A percentile compares a stretch with the other conserved stretches of the same genome.
phyloP scores from a whole-genome alignment of 1,140 invertebrate species.

The Drosophila ercepeae region DNA sequence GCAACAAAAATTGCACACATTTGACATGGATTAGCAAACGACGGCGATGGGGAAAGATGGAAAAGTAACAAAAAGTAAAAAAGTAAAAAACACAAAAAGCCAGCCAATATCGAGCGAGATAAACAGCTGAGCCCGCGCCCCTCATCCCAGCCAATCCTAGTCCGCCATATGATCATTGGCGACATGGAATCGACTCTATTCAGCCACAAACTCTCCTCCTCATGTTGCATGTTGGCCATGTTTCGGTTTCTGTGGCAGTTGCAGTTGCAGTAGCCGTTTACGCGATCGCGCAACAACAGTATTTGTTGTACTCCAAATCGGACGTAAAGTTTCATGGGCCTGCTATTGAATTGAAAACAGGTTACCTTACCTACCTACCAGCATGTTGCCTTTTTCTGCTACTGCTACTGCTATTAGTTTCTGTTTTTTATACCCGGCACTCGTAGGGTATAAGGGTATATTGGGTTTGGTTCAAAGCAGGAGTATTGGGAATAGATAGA shows the following conservation, averaged over 20 bases:
- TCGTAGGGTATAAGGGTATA: conserved; percentile 31
- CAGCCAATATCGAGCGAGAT: conserved; percentile 30
- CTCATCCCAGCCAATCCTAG: conserved; percentile 20
- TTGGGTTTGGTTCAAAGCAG: conserved; percentile 36
- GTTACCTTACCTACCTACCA: no score
- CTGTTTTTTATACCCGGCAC: conserved; percentile 10
- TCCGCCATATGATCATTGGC: conserved; percentile 32
- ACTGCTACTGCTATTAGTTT: conserved; percentile 50
- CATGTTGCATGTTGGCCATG: neutral
- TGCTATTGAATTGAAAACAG: conserved; percentile 83
- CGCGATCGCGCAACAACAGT: conserved; percentile 57
- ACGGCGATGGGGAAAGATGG: conserved; percentile 39
- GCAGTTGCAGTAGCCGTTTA: conserved; percentile 37
- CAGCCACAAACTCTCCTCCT: conserved; percentile 6
- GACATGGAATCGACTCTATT: neutral
- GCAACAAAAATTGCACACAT: conserved; percentile 61
- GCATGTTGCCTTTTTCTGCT: conserved; percentile 30
- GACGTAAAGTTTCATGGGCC: conserved; percentile 83
- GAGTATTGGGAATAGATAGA: conserved; percentile 29
- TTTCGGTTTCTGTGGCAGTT: conserved; percentile 18
- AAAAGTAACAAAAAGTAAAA: conserved; percentile 7
- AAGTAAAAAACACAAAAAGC: conserved; percentile 29
- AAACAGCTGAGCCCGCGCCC: conserved; percentile 62
- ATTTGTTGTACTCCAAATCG: conserved; percentile 83
- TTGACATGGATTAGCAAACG: conserved; percentile 56